A percentile compares a stretch with the other conserved stretches of the same genome.
phyloP scores from a whole-genome alignment of 2,113 vertebrate species.

The Zingel zingel region DNA sequence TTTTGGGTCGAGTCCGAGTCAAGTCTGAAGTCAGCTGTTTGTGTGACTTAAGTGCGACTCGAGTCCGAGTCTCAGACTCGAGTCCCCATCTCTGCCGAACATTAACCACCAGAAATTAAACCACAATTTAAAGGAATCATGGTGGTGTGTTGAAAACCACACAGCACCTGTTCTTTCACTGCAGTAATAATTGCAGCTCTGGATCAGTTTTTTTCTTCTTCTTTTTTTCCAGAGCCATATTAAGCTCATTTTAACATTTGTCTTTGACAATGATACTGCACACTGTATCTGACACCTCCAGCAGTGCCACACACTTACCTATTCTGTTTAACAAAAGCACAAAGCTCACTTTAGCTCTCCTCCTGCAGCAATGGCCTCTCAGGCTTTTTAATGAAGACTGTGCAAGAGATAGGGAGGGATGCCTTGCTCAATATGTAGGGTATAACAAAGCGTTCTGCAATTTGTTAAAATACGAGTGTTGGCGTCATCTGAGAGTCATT shows the following conservation, averaged over 20 bases:
- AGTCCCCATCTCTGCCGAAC: no score
- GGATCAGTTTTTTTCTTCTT: neutral
- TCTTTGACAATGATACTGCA: constrained; percentile 62
- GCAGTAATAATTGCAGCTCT: neutral
- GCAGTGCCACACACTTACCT: constrained; percentile 70
- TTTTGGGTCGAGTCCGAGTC: no score
- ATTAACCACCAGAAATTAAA: constrained; percentile 29
- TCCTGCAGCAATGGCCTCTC: constrained; percentile 46
- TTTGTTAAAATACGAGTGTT: constrained; percentile 16
- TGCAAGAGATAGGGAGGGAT: constrained; percentile 17
- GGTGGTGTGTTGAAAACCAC: neutral
- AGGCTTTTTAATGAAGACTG: constrained; percentile 50
- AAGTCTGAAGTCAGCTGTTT: no score
- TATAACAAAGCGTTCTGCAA: constrained; percentile 40
- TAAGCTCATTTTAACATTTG: constrained; percentile 72
- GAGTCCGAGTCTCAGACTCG: no score
- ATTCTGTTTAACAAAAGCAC: constrained; percentile 65
- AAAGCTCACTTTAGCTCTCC: constrained; percentile 54
- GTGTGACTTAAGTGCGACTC: no score
- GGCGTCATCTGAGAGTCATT: constrained; percentile 23
- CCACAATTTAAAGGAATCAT: neutral
- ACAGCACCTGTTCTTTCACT: constrained; percentile 9
- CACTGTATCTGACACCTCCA: constrained; percentile 67
- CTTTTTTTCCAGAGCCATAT: constrained; percentile 55
- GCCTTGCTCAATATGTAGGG: constrained; percentile 29